Conservation (phyloP, 2,113 vertebrate genomes). For the Psilopsiagon aurifrons region DNA sequence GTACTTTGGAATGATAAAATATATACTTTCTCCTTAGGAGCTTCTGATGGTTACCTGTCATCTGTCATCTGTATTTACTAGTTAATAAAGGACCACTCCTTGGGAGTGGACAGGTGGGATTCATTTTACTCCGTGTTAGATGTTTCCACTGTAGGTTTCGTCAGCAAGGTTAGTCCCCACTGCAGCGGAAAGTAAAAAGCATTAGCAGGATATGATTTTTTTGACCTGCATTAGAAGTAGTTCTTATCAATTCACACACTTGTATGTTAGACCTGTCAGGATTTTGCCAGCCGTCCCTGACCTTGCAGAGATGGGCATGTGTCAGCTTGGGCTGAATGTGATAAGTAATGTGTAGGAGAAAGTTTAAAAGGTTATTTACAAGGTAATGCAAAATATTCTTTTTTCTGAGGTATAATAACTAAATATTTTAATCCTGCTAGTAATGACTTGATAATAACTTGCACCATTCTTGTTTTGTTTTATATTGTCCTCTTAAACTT, state of each 20-base stretch:
- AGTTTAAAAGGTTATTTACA: conserved; percentile 4
- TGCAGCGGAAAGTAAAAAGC: background rate
- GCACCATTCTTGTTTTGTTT: background rate
- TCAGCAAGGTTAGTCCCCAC: background rate
- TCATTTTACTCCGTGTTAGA: background rate
- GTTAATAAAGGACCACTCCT: background rate
- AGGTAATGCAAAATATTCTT: background rate
- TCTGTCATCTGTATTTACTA: background rate
- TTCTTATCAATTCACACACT: background rate
- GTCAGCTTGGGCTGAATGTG: background rate
- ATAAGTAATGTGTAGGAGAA: background rate
- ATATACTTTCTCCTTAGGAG: background rate
- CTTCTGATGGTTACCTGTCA: background rate
- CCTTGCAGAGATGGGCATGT: background rate
- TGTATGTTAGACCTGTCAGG: background rate
- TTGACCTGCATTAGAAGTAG: background rate
- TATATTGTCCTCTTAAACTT: background rate
- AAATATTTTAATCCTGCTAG: background rate
- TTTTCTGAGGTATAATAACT: background rate
- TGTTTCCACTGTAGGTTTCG: background rate
- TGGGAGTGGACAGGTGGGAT: background rate
- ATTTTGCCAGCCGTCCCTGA: background rate
- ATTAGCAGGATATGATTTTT: background rate
- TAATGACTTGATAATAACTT: background rate
- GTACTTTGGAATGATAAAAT: background rate